Conservation (phyloP, 2,113 vertebrate species). For the Dermatemys mawii region DNA sequence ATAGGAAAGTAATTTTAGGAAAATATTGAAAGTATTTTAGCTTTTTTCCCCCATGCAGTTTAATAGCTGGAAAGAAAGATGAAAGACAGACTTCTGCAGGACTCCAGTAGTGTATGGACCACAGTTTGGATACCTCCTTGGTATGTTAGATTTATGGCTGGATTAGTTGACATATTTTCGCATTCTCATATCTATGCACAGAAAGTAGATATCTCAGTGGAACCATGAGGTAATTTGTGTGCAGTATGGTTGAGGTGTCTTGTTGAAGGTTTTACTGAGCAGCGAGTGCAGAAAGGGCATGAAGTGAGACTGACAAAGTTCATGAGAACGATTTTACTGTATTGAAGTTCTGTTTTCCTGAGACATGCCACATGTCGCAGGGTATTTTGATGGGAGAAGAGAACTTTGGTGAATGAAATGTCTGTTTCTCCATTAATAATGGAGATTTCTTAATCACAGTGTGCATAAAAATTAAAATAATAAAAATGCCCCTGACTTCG, state of each 20-base stretch:
- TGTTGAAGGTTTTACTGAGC: not conserved
- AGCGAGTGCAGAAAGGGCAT: not conserved
- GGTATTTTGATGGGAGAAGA: not conserved
- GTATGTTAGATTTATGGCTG: fast-evolving
- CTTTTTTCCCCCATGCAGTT: not conserved
- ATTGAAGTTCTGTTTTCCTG: constrained; percentile 20
- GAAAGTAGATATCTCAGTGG: not conserved
- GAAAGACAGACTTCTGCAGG: not conserved
- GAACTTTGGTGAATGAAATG: not conserved
- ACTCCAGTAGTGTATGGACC: not conserved
- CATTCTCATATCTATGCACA: not conserved
- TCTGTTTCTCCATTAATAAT: not conserved
- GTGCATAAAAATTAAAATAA: not conserved
- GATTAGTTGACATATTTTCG: not conserved
- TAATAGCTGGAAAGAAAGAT: not conserved
- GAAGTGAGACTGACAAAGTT: not conserved
- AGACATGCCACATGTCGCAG: not conserved
- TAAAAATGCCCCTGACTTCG: not conserved
- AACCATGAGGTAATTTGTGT: not conserved
- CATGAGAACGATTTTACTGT: fast-evolving
- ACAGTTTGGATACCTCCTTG: not conserved
- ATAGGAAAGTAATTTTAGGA: not conserved
- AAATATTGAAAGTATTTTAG: fast-evolving
- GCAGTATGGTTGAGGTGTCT: not conserved
- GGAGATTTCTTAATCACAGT: fast-evolving